Evolutionary conservation across 2,888 invertebrate genomes (phyloP), one percentile per base, ranked within the genome.

Genomic region (Erebia epiphron): DNA sequence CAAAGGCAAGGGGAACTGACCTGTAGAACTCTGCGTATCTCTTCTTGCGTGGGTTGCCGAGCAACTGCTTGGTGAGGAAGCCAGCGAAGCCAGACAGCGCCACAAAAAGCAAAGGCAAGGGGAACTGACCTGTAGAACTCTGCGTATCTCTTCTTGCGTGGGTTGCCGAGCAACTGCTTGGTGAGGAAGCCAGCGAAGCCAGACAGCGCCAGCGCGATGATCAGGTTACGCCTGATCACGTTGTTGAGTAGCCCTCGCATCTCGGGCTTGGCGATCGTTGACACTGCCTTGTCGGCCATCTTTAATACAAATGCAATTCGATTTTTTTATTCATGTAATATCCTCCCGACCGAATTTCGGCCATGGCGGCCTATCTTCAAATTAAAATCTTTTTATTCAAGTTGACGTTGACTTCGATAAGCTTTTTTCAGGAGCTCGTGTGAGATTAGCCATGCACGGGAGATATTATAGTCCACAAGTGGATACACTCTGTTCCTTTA

Each of bases 21-120:
- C 96, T 97, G 94, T 97, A 97, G 87, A 97, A 98, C 71, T 97
- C 96, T 52, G 96, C 97, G 78, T 97, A 97, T 76, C 88, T 93
- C 76, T 89, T 86, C 86, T 96, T 96, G 78, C 95, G 95, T 0
- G 92, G 92, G 68, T 95, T 95, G 69, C 93, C 94, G 0, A 96
- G 83, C 0, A 94, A 3, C 8, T 94, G 10, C 79, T 97, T 95
- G 83, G 93, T 94, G 2, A 91, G 91, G 0, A 94, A 65, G 0
- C 94, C 95, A 0, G 91, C 82, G 10, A 89, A 66, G 1, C 86
- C 84, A 5, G 94, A 91, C 9, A 95, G 76, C 0, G 78, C 82
- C 8, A 94, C n/a, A n/a, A 11, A 16, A 16, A n/a, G 52, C 35
- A 35, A 35, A 7, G 35, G 35, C 35, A 52, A 52, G n/a, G 9